Percentiles rank a stretch among this genome's conserved stretches.
Evolutionary conservation across 2,797 vertebrate species (phyloP).

Genomic region (Ambastaia sidthimunki): DNA sequence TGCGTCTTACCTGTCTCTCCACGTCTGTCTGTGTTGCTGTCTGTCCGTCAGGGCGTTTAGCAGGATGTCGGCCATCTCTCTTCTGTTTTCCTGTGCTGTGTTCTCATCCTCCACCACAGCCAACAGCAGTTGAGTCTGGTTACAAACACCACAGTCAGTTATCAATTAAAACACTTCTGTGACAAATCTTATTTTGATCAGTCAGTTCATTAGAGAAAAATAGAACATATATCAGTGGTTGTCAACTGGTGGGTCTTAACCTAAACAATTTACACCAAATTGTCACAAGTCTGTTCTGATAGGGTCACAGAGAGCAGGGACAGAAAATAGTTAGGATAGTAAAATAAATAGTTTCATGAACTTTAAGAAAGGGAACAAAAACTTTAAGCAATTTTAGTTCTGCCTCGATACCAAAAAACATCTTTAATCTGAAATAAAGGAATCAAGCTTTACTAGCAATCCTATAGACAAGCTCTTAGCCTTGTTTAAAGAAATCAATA

Average conservation of each 20-base stretch:
- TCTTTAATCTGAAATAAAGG: constrained; percentile 40
- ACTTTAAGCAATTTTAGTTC: neutral
- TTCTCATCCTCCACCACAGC: constrained; percentile 81
- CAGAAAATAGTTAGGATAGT: too few species aligned
- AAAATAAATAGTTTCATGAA: too few species aligned
- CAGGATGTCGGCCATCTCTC: constrained; percentile 82
- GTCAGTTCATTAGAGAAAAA: neutral
- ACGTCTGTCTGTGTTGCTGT: constrained; percentile 89
- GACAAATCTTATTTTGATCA: neutral
- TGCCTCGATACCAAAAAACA: neutral
- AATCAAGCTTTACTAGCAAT: constrained; percentile 21
- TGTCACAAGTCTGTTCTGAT: too few species aligned
- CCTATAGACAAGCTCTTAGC: constrained; percentile 51
- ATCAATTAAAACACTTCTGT: neutral
- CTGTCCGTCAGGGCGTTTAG: constrained; percentile 82
- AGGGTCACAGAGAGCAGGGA: too few species aligned
- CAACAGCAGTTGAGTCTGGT: constrained; percentile 90
- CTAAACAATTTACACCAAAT: too few species aligned
- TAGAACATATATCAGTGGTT: neutral
- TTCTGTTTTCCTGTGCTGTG: constrained; percentile 77
- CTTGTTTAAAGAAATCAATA: constrained; percentile 57
- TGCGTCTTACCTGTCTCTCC: constrained; percentile 87
- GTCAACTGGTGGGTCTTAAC: too few species aligned
- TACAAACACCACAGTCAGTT: constrained; percentile 66
- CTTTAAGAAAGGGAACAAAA: too few species aligned